Conservation (phyloP, 35 echinoderm and acorn worm species). For the Holothuria glaberrima region DNA sequence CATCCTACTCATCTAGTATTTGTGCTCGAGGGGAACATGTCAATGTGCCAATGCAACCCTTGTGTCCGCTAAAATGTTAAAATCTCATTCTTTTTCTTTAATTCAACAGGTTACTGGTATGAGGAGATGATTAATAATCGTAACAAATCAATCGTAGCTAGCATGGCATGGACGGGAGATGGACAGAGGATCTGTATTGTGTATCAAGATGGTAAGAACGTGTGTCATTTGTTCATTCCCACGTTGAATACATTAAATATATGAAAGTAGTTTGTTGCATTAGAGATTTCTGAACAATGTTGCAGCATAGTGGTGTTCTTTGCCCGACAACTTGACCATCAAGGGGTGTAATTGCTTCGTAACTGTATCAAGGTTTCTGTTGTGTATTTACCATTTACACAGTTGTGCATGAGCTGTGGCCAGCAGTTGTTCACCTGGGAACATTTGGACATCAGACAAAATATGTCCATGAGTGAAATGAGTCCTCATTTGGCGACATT, state of each 20-base stretch:
- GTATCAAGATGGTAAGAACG: constrained; percentile 90
- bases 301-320: too few species aligned
- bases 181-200: constrained; percentile 97
- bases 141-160: constrained; percentile 92
- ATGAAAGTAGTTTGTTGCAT: too few species aligned
- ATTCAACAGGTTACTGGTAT: constrained; percentile 88
- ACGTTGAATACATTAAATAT: neutral
- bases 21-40: neutral
- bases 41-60: neutral
- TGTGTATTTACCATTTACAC: neutral
- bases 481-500: too few species aligned
- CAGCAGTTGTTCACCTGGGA: too few species aligned
- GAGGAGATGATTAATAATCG: constrained; percentile 99
- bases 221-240: too few species aligned
- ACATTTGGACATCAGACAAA: too few species aligned
- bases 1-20: too few species aligned
- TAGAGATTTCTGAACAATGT: too few species aligned
- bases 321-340: too few species aligned
- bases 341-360: too few species aligned
- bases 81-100: neutral
- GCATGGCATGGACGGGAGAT: constrained; percentile 97
- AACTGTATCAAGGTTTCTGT: neutral
- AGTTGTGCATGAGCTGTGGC: too few species aligned
- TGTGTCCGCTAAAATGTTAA: neutral
- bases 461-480: too few species aligned